These are phyloP conservation scores for Discoglossus pictus DNA, from an alignment of 2,797 vertebrate species.

Conservation along the genomic window DNA sequence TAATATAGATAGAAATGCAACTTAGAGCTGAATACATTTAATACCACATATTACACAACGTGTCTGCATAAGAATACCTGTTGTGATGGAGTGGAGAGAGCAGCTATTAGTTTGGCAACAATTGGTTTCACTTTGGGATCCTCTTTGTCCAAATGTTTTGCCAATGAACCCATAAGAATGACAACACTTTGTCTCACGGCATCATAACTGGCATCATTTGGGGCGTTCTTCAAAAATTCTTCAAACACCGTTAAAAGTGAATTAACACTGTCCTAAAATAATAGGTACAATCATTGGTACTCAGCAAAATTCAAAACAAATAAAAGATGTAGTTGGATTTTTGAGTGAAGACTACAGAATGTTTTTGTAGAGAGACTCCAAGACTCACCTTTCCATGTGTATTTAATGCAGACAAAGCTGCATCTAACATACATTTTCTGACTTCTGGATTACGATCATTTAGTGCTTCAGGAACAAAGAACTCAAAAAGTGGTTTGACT, in stretches of 20 bases:
- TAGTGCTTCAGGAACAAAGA: slow-evolving; percentile 95
- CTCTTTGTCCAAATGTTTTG: slow-evolving; percentile 96
- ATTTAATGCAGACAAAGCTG: slow-evolving; percentile 91
- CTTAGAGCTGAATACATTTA: too few species aligned
- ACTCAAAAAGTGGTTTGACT: slow-evolving; percentile 95
- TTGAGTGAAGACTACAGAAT: too few species aligned
- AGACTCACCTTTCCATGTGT: slow-evolving; percentile 89
- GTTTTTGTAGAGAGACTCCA: too few species aligned
- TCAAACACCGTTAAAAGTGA: slow-evolving; percentile 95
- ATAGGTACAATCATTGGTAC: slow-evolving; percentile 48
- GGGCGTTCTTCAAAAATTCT: slow-evolving; percentile 93
- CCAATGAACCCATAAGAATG: slow-evolving; percentile 96
- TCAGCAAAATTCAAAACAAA: too few species aligned
- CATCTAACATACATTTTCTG: slow-evolving; percentile 94
- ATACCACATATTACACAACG: not conserved
- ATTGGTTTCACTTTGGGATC: slow-evolving; percentile 99
- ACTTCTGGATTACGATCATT: slow-evolving; percentile 92
- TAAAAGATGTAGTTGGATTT: too few species aligned
- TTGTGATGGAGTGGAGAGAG: slow-evolving; percentile 94
- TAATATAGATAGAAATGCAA: too few species aligned
- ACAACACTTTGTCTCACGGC: slow-evolving; percentile 96
- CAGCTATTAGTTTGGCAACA: slow-evolving; percentile 93
- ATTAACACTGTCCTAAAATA: slow-evolving; percentile 91
- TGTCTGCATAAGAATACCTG: slow-evolving; percentile 73
- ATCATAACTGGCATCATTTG: slow-evolving; percentile 94